Conservation (phyloP, 2,888 invertebrate genomes). For the Drosophila kambysellisi region DNA sequence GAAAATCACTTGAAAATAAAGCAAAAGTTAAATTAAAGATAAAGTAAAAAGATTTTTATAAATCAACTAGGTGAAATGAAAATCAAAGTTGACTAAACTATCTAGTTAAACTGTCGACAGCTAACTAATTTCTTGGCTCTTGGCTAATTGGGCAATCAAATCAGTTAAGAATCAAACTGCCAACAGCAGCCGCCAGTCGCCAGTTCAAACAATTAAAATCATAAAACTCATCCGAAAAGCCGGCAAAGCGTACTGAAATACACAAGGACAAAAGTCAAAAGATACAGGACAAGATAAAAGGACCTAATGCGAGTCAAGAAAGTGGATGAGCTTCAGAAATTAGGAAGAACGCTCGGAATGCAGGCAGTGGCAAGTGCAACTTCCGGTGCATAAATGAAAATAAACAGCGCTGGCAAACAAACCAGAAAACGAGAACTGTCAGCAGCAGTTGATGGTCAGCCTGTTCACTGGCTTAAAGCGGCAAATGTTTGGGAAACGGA, state of each 20-base stretch:
- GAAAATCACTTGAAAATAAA: not conserved
- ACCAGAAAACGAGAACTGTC: conserved; percentile 57
- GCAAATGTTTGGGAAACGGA: conserved; percentile 75
- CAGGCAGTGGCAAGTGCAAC: conserved; percentile 64
- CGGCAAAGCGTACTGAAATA: conserved; percentile 30
- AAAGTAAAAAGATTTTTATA: not conserved
- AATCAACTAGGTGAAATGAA: not conserved
- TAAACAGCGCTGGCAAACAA: conserved; percentile 62
- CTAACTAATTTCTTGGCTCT: conserved; percentile 31
- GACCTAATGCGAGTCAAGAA: conserved; percentile 67
- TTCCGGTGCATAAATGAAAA: conserved; percentile 79
- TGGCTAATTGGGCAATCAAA: conserved; percentile 60
- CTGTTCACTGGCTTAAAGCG: conserved; percentile 50
- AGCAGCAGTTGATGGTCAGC: conserved; percentile 39
- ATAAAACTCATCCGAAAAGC: conserved; percentile 52
- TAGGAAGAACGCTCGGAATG: conserved; percentile 61
- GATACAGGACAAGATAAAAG: conserved; percentile 65
- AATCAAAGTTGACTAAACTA: conserved; percentile 4
- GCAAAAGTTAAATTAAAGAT: not conserved
- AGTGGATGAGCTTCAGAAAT: conserved; percentile 54
- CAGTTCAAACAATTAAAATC: conserved; percentile 68
- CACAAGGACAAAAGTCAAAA: conserved; percentile 50
- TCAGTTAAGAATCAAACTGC: conserved; percentile 68
- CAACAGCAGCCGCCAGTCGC: conserved; percentile 42
- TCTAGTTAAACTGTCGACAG: conserved; percentile 13